These are phyloP conservation scores for Neopelma chrysocephalum DNA, from an alignment of 2,797 vertebrate genomes.

Conservation along the genomic window DNA sequence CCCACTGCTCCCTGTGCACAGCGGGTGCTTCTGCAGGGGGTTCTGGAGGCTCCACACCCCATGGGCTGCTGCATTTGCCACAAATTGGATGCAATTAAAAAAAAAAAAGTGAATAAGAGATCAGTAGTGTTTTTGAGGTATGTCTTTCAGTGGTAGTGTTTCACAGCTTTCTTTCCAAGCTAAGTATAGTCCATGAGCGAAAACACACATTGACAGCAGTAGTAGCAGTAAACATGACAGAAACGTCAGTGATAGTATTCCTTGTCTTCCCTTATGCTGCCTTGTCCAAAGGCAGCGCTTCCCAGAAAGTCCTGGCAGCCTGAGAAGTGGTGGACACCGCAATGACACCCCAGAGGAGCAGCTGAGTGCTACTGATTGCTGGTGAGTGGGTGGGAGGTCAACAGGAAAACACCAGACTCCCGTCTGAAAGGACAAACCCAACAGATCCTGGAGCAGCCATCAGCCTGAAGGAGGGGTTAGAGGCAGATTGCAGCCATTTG, in stretches of 20 bases:
- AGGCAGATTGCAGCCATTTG: neutral
- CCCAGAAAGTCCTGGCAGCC: neutral
- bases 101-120: neutral
- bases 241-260: neutral
- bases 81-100: neutral
- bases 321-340: neutral
- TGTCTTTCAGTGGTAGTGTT: neutral
- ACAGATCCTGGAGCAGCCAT: neutral
- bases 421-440: neutral
- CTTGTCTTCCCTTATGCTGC: neutral
- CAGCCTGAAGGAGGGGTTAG: neutral
- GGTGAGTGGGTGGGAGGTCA: neutral
- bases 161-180: neutral
- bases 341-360: neutral
- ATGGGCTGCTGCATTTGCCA: neutral
- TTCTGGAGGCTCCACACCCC: neutral
- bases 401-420: neutral
- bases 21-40: neutral
- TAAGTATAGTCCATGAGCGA: neutral
- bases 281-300: neutral
- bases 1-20: neutral
- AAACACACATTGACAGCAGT: neutral
- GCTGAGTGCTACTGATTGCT: neutral
- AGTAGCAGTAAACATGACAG: neutral
- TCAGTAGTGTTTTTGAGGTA: neutral